Evolutionary conservation across 2,888 invertebrate genomes (phyloP).

Genomic region (Corbicula japonica): DNA sequence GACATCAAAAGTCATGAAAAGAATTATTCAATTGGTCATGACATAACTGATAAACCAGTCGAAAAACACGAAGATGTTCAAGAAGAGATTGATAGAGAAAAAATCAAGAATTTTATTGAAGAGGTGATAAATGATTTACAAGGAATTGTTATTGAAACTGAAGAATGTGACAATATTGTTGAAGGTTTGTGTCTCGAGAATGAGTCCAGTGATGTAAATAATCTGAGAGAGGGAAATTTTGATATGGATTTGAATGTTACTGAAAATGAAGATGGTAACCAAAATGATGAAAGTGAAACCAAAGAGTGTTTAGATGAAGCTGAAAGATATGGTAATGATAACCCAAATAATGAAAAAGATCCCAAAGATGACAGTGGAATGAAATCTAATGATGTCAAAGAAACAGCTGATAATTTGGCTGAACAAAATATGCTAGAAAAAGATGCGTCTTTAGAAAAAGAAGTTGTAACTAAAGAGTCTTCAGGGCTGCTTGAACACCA

Average conservation of each 20-base stretch:
- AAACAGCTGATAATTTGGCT: no score
- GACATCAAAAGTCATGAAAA: not conserved
- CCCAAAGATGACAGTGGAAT: not conserved
- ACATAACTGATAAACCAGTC: not conserved
- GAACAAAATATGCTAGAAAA: no score
- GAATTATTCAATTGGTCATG: not conserved
- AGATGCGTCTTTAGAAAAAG: no score
- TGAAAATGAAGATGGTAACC: not conserved
- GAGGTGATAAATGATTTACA: slow-evolving; percentile 34
- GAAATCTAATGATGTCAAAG: slow-evolving; percentile 8
- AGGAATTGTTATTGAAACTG: slow-evolving; percentile 24
- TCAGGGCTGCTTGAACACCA: no score
- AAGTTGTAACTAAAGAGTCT: no score
- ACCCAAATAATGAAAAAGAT: not conserved
- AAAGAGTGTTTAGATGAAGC: not conserved
- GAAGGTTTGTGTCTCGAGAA: slow-evolving; percentile 6
- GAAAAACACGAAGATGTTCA: not conserved
- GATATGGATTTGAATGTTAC: not conserved
- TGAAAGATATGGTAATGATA: not conserved
- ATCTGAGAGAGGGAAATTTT: not conserved
- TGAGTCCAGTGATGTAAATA: not conserved
- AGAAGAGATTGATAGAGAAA: slow-evolving; percentile 12
- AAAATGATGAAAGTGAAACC: not conserved
- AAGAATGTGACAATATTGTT: slow-evolving; percentile 25
- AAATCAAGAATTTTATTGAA: slow-evolving; percentile 15